phyloP scores from a whole-genome alignment of 1,140 invertebrate species.

The Euura saliciscinereae region DNA sequence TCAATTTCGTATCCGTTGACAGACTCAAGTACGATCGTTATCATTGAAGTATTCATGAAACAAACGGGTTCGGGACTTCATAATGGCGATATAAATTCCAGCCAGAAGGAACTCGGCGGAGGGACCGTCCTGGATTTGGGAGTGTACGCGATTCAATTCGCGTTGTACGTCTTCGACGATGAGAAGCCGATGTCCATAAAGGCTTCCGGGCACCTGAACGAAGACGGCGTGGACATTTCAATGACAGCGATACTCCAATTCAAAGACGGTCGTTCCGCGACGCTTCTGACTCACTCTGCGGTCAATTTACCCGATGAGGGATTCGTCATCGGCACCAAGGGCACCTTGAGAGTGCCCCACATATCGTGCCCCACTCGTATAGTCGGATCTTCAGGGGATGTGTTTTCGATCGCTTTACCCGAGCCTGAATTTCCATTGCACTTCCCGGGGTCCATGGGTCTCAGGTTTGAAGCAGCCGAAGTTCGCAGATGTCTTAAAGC shows the following conservation, averaged over 20 bases:
- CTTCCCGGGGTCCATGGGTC: conserved; percentile 72
- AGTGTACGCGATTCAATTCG: conserved; percentile 80
- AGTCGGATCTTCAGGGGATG: conserved; percentile 41
- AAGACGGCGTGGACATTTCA: conserved; percentile 72
- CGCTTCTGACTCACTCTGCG: conserved; percentile 62
- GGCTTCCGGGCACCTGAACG: conserved; percentile 70
- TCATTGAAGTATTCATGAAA: no score
- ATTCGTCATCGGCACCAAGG: conserved; percentile 71
- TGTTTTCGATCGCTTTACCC: conserved; percentile 64
- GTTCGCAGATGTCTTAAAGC: conserved; percentile 70
- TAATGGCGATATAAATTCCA: conserved; percentile 60
- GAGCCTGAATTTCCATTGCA: conserved; percentile 60
- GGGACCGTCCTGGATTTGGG: conserved; percentile 84
- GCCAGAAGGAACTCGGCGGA: conserved; percentile 72
- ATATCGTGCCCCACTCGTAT: conserved; percentile 58
- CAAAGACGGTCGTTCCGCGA: conserved; percentile 67
- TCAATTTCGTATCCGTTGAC: conserved; percentile 61
- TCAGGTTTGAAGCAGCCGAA: conserved; percentile 78
- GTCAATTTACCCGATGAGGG: conserved; percentile 69
- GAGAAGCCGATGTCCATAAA: conserved; percentile 67
- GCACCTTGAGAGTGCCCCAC: conserved; percentile 64
- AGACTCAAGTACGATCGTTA: conserved; percentile 61
- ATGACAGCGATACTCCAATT: conserved; percentile 70
- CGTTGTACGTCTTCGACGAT: conserved; percentile 71
- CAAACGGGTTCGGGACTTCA: conserved; percentile 48